These are phyloP conservation scores for Parnassius orleans DNA, from an alignment of 2,888 invertebrate genomes.

Conservation along the genomic window DNA sequence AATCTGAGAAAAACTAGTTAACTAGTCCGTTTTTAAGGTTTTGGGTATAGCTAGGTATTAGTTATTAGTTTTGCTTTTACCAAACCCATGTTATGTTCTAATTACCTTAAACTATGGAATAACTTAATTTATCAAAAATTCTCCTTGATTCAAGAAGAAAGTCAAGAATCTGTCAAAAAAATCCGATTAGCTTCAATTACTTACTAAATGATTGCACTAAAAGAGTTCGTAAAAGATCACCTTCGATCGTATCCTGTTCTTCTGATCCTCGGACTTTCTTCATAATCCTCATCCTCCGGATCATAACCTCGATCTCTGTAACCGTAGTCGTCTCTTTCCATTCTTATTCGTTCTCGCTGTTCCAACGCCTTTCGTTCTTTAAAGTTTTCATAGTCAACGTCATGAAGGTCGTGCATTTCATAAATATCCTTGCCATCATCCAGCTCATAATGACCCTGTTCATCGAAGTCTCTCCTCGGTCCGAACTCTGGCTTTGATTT, in stretches of 20 bases:
- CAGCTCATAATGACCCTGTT: slow-evolving; percentile 49
- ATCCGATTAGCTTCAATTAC: too few species aligned
- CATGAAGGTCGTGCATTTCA: slow-evolving; percentile 70
- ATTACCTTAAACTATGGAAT: too few species aligned
- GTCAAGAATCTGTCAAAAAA: too few species aligned
- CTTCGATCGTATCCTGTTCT: slow-evolving; percentile 36
- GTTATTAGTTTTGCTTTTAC: too few species aligned
- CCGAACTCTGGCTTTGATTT: slow-evolving; percentile 59
- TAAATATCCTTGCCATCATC: slow-evolving; percentile 63
- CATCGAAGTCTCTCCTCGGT: slow-evolving; percentile 56
- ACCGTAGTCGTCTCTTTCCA: slow-evolving; percentile 48
- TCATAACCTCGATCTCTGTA: slow-evolving; percentile 63
- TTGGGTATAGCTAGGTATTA: too few species aligned
- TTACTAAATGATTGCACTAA: too few species aligned
- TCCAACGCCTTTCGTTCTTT: slow-evolving; percentile 67
- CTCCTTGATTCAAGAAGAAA: too few species aligned
- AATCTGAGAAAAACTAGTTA: too few species aligned
- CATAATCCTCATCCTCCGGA: slow-evolving; percentile 70
- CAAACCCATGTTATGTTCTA: too few species aligned
- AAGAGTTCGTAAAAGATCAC: slow-evolving; percentile 21
- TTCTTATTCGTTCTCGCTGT: slow-evolving; percentile 49
- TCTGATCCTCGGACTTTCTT: slow-evolving; percentile 54
- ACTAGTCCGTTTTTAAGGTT: too few species aligned
- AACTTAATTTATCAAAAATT: too few species aligned
- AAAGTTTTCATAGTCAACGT: slow-evolving; percentile 73